Percentiles rank a stretch among this genome's conserved stretches.
phyloP scores from a whole-genome alignment of 2,797 vertebrate genomes.

The Eurystomus glaucurus region DNA sequence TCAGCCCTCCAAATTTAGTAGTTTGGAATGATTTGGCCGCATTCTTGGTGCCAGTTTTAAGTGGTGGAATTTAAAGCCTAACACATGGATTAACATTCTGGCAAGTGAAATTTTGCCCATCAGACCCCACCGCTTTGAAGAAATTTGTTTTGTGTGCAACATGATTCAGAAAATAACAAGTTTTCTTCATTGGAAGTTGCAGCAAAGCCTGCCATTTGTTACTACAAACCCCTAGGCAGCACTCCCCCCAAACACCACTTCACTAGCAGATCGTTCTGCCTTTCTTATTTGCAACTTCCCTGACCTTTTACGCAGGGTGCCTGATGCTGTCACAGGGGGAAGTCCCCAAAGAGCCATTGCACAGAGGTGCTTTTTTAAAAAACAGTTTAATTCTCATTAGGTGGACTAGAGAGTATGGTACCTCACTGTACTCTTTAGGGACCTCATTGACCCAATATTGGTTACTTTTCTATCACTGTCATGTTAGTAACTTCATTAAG shows the following conservation, averaged over 20 bases:
- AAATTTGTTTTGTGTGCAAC: neutral
- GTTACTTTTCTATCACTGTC: neutral
- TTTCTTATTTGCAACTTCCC: neutral
- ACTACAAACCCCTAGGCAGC: neutral
- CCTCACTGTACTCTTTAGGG: neutral
- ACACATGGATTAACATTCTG: neutral
- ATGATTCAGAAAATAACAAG: fast-evolving
- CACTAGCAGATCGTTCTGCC: fast-evolving
- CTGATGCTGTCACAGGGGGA: neutral
- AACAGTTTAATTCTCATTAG: neutral
- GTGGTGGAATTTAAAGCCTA: neutral
- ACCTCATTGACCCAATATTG: neutral
- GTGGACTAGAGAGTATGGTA: too few relatives aligned
- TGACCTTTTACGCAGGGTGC: neutral
- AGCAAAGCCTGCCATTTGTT: neutral
- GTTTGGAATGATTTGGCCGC: neutral
- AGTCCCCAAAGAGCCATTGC: neutral
- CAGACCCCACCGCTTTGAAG: neutral
- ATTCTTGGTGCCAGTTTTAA: neutral
- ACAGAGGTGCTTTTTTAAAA: neutral
- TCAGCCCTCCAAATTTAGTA: neutral
- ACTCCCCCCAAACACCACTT: fast-evolving
- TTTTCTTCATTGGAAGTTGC: neutral
- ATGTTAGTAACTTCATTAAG: neutral
- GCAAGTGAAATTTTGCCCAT: neutral